phyloP scores from a whole-genome alignment of 1,140 invertebrate genomes.

The Melipona quadrifasciata region DNA sequence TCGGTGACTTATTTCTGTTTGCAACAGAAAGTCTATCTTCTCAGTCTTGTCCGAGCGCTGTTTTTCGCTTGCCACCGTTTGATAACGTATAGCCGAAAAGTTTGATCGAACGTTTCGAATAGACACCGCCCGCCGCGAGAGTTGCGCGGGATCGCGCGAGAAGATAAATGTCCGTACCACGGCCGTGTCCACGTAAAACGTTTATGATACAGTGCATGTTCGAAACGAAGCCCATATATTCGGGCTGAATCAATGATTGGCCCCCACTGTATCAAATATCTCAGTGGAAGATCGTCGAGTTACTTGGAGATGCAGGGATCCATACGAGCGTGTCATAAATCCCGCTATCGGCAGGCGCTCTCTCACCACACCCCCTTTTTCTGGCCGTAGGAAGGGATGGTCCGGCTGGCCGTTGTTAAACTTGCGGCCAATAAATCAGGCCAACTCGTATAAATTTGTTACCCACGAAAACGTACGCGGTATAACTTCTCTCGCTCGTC shows the following conservation, averaged over 20 bases:
- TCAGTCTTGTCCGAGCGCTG: neutral
- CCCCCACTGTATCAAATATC: slow-evolving; percentile 59
- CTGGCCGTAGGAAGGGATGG: slow-evolving; percentile 37
- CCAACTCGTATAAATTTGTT: slow-evolving; percentile 79
- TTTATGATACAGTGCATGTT: slow-evolving; percentile 29
- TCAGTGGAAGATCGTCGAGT: slow-evolving; percentile 61
- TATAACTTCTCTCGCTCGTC: slow-evolving; percentile 36
- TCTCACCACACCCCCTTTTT: slow-evolving; percentile 61
- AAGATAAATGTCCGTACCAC: slow-evolving; percentile 18
- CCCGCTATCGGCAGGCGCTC: slow-evolving; percentile 69
- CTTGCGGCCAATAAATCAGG: slow-evolving; percentile 76
- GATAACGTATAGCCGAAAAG: neutral
- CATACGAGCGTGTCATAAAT: slow-evolving; percentile 73
- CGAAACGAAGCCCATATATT: slow-evolving; percentile 22
- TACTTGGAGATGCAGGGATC: slow-evolving; percentile 63
- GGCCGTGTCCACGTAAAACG: slow-evolving; percentile 11
- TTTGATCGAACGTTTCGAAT: slow-evolving; percentile 5
- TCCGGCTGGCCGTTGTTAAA: slow-evolving; percentile 75
- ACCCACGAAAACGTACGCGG: slow-evolving; percentile 73
- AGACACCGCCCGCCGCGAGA: neutral
- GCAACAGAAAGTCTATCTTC: too few relatives aligned
- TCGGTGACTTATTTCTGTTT: neutral
- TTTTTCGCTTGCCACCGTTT: neutral
- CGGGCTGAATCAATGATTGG: slow-evolving; percentile 57
- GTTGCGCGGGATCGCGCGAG: neutral